Evolutionary conservation across 2,797 vertebrate species (phyloP).

Genomic region (Spea hammondii): DNA sequence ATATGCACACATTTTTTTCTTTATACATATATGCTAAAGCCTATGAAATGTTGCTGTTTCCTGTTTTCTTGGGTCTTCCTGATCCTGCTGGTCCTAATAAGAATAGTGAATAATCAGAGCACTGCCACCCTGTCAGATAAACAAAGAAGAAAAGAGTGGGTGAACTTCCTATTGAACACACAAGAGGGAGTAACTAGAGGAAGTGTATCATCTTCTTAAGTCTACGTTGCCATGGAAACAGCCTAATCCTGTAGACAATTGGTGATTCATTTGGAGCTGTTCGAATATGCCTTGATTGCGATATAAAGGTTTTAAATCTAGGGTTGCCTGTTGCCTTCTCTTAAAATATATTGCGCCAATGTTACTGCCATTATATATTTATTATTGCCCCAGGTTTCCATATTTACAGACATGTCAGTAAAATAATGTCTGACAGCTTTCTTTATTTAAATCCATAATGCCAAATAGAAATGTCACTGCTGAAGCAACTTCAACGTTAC

Average conservation of each 20-base stretch:
- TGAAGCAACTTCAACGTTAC: too few relatives aligned
- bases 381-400: too few relatives aligned
- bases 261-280: constrained; percentile 27
- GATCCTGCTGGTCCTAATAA: constrained; percentile 15
- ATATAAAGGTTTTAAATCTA: constrained; percentile 29
- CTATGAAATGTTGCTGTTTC: neutral
- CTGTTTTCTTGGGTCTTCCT: constrained; percentile 7
- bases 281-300: constrained; percentile 33
- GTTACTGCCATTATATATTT: too few relatives aligned
- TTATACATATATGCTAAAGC: neutral
- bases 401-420: too few relatives aligned
- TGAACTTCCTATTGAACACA: constrained; percentile 37
- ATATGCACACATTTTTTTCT: too few relatives aligned
- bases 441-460: too few relatives aligned
- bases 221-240: constrained; percentile 45
- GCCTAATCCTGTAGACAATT: constrained; percentile 31
- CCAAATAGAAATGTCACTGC: too few relatives aligned
- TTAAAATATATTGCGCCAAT: too few relatives aligned
- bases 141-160: constrained; percentile 29
- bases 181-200: constrained; percentile 42
- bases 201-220: constrained; percentile 18
- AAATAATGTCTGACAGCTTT: too few relatives aligned
- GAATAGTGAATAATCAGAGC: constrained; percentile 24
- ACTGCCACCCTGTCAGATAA: constrained; percentile 6
- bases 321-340: too few relatives aligned